Percentiles rank a stretch among this genome's conserved stretches.
These are phyloP conservation scores for Tauraco hartlaubi DNA, from an alignment of 2,797 vertebrate genomes.

Conservation along the genomic window DNA sequence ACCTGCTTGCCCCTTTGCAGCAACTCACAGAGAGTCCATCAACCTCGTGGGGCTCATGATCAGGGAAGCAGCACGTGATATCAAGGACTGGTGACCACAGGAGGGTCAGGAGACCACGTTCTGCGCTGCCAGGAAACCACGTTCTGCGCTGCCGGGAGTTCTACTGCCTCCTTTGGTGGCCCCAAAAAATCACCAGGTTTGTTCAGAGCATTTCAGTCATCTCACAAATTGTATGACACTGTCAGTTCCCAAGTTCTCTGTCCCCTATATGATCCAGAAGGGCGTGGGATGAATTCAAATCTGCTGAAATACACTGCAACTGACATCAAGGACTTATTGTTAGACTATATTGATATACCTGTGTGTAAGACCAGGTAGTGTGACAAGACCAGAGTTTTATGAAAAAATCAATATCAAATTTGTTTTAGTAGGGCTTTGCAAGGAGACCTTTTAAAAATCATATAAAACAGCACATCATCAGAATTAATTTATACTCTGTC, in stretches of 20 bases:
- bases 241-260: neutral
- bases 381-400: neutral
- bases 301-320: neutral
- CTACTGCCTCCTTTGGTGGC: neutral
- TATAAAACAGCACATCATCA: neutral
- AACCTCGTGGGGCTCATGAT: neutral
- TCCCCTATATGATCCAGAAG: neutral
- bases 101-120: neutral
- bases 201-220: neutral
- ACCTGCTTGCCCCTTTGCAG: neutral
- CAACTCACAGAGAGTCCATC: neutral
- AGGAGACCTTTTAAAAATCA: slow-evolving; percentile 1
- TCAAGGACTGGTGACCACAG: neutral
- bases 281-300: neutral
- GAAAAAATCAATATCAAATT: slow-evolving; percentile 39
- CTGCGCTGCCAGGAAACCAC: neutral
- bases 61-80: neutral
- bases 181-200: neutral
- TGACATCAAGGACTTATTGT: neutral
- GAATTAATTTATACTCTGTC: slow-evolving; percentile 1
- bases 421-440: slow-evolving; percentile 15
- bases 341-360: neutral
- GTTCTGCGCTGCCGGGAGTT: neutral
- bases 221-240: neutral
- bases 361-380: neutral